These are phyloP conservation scores for Trimorus sp. DNA, from an alignment of 2,888 invertebrate genomes.

Conservation along the genomic window DNA sequence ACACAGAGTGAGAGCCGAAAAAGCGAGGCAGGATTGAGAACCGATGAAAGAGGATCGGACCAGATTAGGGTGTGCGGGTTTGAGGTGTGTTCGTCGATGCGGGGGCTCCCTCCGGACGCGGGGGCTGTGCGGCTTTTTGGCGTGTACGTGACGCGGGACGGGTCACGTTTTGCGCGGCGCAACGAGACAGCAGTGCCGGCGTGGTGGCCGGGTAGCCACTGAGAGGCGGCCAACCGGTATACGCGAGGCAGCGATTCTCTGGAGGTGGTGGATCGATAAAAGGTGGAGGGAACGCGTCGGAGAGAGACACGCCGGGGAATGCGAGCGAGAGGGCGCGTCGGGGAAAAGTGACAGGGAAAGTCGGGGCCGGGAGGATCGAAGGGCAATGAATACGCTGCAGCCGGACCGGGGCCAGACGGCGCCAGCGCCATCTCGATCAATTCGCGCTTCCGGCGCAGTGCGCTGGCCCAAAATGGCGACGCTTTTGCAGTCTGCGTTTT, in stretches of 20 bases:
- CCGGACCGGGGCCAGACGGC: conserved; percentile 8
- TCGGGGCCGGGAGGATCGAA: conserved; percentile 34
- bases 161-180: conserved; percentile 59
- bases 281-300: conserved; percentile 71
- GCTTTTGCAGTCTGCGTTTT: not conserved
- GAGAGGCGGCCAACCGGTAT: conserved; percentile 73
- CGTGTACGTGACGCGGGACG: conserved; percentile 58
- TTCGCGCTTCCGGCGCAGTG: not conserved
- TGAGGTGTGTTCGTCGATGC: too few relatives aligned
- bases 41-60: not conserved
- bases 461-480: not conserved
- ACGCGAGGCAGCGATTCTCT: conserved; percentile 72
- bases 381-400: conserved; percentile 11
- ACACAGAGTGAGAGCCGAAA: too few relatives aligned
- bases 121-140: conserved; percentile 68
- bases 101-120: not conserved
- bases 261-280: conserved; percentile 77
- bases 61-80: not conserved
- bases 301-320: conserved; percentile 64
- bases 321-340: conserved; percentile 55
- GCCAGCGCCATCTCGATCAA: not conserved
- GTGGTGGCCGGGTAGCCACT: conserved; percentile 80
- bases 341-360: conserved; percentile 52
- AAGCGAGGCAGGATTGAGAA: too few relatives aligned
- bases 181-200: conserved; percentile 77